Evolutionary conservation across 1,140 invertebrate genomes (phyloP).

Genomic region (Adoxophyes honmai): DNA sequence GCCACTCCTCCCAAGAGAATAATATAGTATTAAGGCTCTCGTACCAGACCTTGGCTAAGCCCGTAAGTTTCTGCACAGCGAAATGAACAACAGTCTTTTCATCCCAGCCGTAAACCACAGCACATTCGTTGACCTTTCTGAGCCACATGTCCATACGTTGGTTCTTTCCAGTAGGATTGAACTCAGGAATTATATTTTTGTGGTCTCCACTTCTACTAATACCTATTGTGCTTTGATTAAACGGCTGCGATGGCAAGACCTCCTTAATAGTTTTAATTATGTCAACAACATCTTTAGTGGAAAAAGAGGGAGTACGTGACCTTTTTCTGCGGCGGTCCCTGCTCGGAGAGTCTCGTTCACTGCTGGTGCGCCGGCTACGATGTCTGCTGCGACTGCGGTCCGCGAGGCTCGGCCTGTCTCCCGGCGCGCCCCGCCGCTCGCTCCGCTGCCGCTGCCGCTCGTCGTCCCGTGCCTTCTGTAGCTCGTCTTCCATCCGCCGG

Average conservation of each 20-base stretch:
- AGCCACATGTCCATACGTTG: conserved; percentile 26
- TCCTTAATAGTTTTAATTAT: conserved; percentile 14
- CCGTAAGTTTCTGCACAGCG: conserved; percentile 27
- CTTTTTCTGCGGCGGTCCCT: background rate
- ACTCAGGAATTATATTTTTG: conserved; percentile 26
- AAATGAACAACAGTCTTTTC: conserved; percentile 25
- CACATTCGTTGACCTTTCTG: conserved; percentile 28
- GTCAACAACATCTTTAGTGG: conserved; percentile 6
- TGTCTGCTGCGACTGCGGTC: too few relatives aligned
- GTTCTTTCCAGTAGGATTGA: conserved; percentile 25
- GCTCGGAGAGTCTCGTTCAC: too few relatives aligned
- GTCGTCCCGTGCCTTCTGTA: too few relatives aligned
- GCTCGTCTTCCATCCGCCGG: too few relatives aligned
- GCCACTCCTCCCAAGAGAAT: conserved; percentile 8
- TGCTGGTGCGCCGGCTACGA: too few relatives aligned
- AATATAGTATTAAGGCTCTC: conserved; percentile 22
- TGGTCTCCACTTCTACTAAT: background rate
- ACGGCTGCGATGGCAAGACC: background rate
- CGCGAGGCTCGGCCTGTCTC: too few relatives aligned
- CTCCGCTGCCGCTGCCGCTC: too few relatives aligned
- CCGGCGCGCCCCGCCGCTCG: too few relatives aligned
- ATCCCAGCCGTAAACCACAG: conserved; percentile 28
- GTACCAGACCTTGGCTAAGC: conserved; percentile 25
- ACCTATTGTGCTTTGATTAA: background rate
- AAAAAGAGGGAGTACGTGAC: conserved; percentile 15